Base-by-base conservation (phyloP, 37 sponge, comb jelly and placozoan genomes). In the Sycon ciliatum region DNA sequence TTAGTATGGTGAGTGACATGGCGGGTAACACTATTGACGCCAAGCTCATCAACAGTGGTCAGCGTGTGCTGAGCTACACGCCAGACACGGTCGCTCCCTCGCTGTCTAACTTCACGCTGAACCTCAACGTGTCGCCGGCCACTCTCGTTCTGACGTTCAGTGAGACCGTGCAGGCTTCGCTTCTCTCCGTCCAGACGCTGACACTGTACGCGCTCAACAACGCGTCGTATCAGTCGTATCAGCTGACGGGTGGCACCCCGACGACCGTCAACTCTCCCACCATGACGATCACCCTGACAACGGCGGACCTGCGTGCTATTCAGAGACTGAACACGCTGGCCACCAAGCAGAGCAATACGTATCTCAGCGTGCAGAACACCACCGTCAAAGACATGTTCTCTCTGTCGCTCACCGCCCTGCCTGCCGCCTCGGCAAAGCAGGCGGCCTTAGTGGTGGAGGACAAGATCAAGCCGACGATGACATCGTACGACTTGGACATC, bases 111-210 rank as follows among this genome's bases (percentile, higher is more conserved):
- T 85, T 79, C 56, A 58, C 73, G 13, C 85, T 85, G 35, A 35
- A 72, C 0, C 62, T 89, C 20, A 83, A 89, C 42, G 72, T 82
- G 16, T 63, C 79, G 32, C 53, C 42, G 11, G 86, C 86, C 0
- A 11, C 20, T 22, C 71, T 89, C 4, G 11, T 30, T 9, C 26
- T 92, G 34, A 87, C 86, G 3, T 92, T 92, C 67, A 76, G 83
- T 60, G 93, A 92, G 56, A 82, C 93, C 33, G 89, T 92, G 16
- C 31, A 37, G 39, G 85, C 78, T 28, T 36, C 70, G 20, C 56
- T 74, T 30, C 61, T 92, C 3, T 24, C 52, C 32, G 69, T 74
- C 22, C 11, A 22, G 22, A 26, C 29, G 3, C 34, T 92, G 13
- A 78, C 81, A 26, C 52, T 92, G 1, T 76, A 84, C 11, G 71